These are phyloP conservation scores for Limenitis camilla DNA, from an alignment of 2,888 invertebrate species.

Conservation along the genomic window DNA sequence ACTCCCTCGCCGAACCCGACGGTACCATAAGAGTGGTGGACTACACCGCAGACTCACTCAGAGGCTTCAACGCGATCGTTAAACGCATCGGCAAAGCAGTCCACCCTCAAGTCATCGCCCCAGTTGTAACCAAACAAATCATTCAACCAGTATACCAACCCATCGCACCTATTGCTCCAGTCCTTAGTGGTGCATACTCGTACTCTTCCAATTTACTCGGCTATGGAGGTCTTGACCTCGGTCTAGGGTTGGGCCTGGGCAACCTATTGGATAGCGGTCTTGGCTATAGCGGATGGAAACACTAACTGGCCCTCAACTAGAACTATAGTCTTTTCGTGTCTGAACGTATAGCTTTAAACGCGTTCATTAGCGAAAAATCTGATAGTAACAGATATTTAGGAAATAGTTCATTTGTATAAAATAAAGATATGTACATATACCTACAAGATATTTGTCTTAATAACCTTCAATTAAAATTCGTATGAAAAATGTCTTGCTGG, in stretches of 20 bases:
- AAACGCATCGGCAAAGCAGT: slow-evolving; percentile 54
- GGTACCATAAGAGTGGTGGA: slow-evolving; percentile 63
- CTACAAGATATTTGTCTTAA: too few relatives aligned
- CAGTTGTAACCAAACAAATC: slow-evolving; percentile 17
- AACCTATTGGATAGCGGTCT: slow-evolving; percentile 12
- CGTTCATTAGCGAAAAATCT: slow-evolving; percentile 14
- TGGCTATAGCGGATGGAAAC: slow-evolving; percentile 18
- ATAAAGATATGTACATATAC: too few relatives aligned
- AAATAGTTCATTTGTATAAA: too few relatives aligned
- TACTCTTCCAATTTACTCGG: slow-evolving; percentile 2
- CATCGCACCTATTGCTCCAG: slow-evolving; percentile 12
- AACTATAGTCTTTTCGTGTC: slow-evolving; percentile 11
- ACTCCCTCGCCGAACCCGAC: slow-evolving; percentile 63
- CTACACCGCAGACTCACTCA: slow-evolving; percentile 55
- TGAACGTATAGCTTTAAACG: slow-evolving; percentile 10
- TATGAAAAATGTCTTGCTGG: too few relatives aligned
- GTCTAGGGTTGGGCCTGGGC: slow-evolving; percentile 3
- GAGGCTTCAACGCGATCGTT: slow-evolving; percentile 67
- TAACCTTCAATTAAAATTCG: too few relatives aligned
- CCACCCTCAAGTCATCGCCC: slow-evolving; percentile 41
- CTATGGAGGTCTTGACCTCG: slow-evolving; percentile 4
- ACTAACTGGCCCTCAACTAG: slow-evolving; percentile 11
- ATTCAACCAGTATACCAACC: slow-evolving; percentile 20
- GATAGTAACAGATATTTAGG: slow-evolving; percentile 5
- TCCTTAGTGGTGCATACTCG: not conserved